Evolutionary conservation across 1,140 invertebrate species (phyloP), one percentile per base, ranked within the genome.

Genomic region (Araneus ventricosus): DNA sequence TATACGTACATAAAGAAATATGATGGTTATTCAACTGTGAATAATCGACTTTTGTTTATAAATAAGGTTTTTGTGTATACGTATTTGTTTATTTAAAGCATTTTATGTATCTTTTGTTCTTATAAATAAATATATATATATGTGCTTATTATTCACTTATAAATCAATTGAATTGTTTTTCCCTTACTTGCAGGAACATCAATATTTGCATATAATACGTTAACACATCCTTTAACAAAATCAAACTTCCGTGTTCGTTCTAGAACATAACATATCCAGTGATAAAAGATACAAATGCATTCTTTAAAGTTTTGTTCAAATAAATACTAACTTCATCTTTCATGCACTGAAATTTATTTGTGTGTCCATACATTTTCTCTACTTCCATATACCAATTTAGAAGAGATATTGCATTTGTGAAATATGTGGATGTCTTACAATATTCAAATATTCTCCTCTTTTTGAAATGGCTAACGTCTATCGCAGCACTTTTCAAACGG

Each of bases 141-240:
- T 4, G 10, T 10, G 8, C 1, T 45, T 45, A n/a, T n/a, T n/a
- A n/a, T 52, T 52, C 10, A 14, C 17, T 52, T 52, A 52, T 14
- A 2, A 52, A 52, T 52, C 10, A 14, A 52, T n/a, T 52, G 27
- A 27, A 67, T 63, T 27, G 0, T 5, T 1, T n/a, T 30, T 8
- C 0, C 8, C 0, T n/a, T n/a, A 1, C 1, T 8, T 8, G 7
- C n/a, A 2, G 8, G 10, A 14, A 3, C 59, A 20, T 0, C 59
- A 61, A 10, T 1, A 24, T 61, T 61, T 3, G 24, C 24, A 61
- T 24, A 24, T 0, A 61, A n/a, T n/a, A 7, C 24, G 24, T 61
- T 14, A 61, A n/a, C 22, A 61, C 24, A 6, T 61, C 0, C 17
- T 61, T n/a, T 61, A 0, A 6, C 4, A 6, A 61, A 24, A 61